Percentiles rank a stretch among this genome's conserved stretches.
Conservation (phyloP, 1,140 invertebrate species). For the Carposina sasakii region DNA sequence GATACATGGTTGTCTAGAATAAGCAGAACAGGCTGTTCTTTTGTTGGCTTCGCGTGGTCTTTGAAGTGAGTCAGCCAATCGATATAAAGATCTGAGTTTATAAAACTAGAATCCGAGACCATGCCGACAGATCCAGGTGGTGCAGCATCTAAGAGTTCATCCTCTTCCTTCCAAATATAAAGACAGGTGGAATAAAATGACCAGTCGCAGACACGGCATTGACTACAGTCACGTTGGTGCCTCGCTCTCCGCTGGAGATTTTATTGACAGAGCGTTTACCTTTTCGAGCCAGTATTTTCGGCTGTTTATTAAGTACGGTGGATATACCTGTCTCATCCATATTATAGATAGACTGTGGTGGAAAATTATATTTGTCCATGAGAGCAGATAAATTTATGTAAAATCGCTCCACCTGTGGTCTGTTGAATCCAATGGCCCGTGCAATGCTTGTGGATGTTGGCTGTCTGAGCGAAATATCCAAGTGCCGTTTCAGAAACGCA, state of each 20-base stretch:
- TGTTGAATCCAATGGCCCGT: constrained; percentile 26
- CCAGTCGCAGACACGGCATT: constrained; percentile 35
- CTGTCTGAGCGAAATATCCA: constrained; percentile 10
- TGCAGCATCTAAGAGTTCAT: constrained; percentile 30
- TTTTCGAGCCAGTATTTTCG: constrained; percentile 37
- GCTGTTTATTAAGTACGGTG: constrained; percentile 39
- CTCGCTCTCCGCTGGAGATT: constrained; percentile 40
- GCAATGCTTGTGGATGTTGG: constrained; percentile 11
- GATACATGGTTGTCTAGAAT: constrained; percentile 44
- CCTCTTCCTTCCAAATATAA: constrained; percentile 45
- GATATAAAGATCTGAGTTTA: constrained; percentile 31
- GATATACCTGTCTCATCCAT: constrained; percentile 48
- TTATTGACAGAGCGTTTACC: constrained; percentile 34
- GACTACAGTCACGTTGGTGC: constrained; percentile 37
- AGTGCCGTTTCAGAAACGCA: constrained; percentile 15
- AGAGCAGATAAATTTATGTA: constrained; percentile 14
- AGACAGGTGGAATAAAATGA: constrained; percentile 36
- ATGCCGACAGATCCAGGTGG: constrained; percentile 38
- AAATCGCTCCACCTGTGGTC: constrained; percentile 16
- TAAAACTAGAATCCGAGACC: constrained; percentile 34
- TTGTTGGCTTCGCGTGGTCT: constrained; percentile 23
- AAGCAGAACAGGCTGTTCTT: constrained; percentile 28
- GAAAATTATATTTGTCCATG: constrained; percentile 20
- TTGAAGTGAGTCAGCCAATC: constrained; percentile 51
- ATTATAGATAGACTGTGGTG: constrained; percentile 32